A percentile compares a stretch with the other conserved stretches of the same genome.
These are phyloP conservation scores for Streblospio benedicti DNA, from an alignment of 1,140 invertebrate genomes.

Conservation along the genomic window DNA sequence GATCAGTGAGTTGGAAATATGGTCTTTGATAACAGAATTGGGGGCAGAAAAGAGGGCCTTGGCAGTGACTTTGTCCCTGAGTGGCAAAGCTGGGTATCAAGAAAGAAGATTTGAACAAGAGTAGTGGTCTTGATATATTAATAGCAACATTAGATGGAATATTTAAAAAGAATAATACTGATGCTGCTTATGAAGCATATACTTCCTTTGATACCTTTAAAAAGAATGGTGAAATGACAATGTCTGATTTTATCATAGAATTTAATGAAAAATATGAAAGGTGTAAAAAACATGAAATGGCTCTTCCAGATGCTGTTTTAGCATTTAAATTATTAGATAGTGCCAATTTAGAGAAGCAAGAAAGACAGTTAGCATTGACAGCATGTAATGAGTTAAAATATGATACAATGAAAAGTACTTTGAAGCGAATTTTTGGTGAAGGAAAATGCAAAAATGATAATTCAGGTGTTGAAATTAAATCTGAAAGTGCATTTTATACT, in stretches of 20 bases:
- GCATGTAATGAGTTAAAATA: slow-evolving; percentile 11
- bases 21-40: neutral
- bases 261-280: slow-evolving; percentile 14
- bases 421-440: no score
- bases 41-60: neutral
- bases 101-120: neutral
- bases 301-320: slow-evolving; percentile 14
- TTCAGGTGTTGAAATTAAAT: no score
- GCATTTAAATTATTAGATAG: slow-evolving; percentile 20
- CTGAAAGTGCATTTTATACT: no score
- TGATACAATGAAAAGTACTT: slow-evolving; percentile 12
- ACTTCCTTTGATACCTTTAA: slow-evolving; percentile 17
- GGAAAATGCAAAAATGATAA: no score
- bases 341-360: slow-evolving; percentile 9
- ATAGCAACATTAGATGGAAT: neutral
- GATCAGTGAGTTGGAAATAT: slow-evolving; percentile 1
- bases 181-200: slow-evolving; percentile 16
- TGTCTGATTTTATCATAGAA: slow-evolving; percentile 19
- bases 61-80: neutral
- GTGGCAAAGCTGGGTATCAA: neutral
- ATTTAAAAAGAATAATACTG: neutral
- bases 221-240: slow-evolving; percentile 9
- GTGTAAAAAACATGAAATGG: slow-evolving; percentile 16
- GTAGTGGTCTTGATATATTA: neutral
- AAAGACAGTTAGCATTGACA: slow-evolving; percentile 18